These are phyloP conservation scores for Trematocara nigrifrons DNA, from an alignment of 2,113 vertebrate genomes.

Conservation along the genomic window DNA sequence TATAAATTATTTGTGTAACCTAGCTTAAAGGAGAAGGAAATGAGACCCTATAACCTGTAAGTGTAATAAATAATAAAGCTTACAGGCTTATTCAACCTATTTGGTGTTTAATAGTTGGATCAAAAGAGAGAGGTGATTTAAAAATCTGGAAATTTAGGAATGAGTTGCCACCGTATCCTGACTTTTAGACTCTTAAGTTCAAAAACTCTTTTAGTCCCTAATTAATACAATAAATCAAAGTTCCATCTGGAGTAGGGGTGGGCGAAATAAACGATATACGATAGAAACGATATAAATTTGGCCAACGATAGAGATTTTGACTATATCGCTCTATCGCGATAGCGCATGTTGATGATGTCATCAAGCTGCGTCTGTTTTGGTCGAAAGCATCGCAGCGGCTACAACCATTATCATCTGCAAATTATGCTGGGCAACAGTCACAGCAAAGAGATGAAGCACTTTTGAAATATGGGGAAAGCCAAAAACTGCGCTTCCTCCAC, in stretches of 20 bases:
- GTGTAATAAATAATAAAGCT: background rate
- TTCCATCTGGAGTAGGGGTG: background rate
- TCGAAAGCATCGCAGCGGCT: too few relatives aligned
- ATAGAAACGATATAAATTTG: too few relatives aligned
- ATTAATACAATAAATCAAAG: background rate
- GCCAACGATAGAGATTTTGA: too few relatives aligned
- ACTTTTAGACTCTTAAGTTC: background rate
- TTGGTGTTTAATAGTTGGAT: background rate
- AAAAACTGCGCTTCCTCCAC: too few relatives aligned
- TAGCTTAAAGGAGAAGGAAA: background rate
- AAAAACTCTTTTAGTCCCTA: background rate
- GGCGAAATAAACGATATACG: too few relatives aligned
- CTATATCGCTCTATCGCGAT: too few relatives aligned
- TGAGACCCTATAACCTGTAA: background rate
- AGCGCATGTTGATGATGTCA: too few relatives aligned
- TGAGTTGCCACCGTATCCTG: background rate
- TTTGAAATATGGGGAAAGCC: too few relatives aligned
- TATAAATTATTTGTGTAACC: background rate
- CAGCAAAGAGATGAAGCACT: too few relatives aligned
- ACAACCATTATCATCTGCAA: too few relatives aligned
- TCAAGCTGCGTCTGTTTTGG: too few relatives aligned
- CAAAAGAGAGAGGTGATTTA: background rate
- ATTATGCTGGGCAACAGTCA: too few relatives aligned
- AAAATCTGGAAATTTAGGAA: background rate
- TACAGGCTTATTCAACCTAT: background rate